Evolutionary conservation across 2,113 vertebrate species (phyloP), one percentile per base, ranked within the genome.

Genomic region (Parus major): DNA sequence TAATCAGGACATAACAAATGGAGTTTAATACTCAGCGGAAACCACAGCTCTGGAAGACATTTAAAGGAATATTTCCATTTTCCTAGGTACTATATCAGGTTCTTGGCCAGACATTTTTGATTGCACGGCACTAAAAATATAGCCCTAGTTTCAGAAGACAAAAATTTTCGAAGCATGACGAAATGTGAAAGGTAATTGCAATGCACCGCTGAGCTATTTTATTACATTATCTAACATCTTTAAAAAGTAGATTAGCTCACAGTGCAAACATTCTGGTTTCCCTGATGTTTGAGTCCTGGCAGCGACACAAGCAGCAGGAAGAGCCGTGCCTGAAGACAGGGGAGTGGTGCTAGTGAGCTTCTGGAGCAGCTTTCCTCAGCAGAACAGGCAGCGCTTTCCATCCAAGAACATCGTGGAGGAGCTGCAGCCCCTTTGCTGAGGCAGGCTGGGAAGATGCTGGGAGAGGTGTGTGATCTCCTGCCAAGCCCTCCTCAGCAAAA

Each of bases 61-160:
- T 96, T 83, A 96, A 96, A 97, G 91, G 96, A 97, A 89, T 92
- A 95, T 93, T 93, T 95, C 92, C 72, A 92, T 96, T 96, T 97
- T 95, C 91, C 86, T 94, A 95, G 94, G 94, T 95, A 94, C 85
- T 93, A 65, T 83, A 94, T 94, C 82, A 90, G 95, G 91, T 93
- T 95, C 79, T 95, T 96, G 95, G 95, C 94, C 93, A 96, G 96
- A 96, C 96, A 92, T 92, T 94, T 96, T 92, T 94, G 94, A 94
- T 91, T 77, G 91, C 80, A 65, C 93, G 80, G 50, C 56, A 96
- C 95, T 96, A 95, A 96, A 97, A 97, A 93, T 93, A 96, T 2
- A 86, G 86, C 10, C 82, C 83, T 42, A 55, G 60, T 82, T 96
- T 95, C 87, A 93, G 84, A 78, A 92, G 92, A 86, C 91, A 94